Evolutionary conservation across 2,113 vertebrate species (phyloP).

Genomic region (Acrocephalus kingi): DNA sequence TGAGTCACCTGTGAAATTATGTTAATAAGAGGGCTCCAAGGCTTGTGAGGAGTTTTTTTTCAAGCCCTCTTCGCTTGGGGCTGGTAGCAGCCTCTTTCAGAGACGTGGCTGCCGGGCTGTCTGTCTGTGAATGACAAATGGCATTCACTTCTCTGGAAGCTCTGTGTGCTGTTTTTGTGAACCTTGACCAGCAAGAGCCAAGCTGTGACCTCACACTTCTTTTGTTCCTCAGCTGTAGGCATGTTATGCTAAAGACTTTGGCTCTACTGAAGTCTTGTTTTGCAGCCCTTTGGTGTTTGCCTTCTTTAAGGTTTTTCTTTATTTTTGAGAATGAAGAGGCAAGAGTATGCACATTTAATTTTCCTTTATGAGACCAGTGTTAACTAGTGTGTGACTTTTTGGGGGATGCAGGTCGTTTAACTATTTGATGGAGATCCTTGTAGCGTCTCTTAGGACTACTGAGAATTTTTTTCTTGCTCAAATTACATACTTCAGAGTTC

Average conservation of each 20-base stretch:
- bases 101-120: accelerated
- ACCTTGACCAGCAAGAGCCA: neutral
- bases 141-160: neutral
- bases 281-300: neutral
- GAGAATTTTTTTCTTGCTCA: neutral
- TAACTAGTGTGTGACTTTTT: neutral
- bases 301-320: neutral
- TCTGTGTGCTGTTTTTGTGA: neutral
- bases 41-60: neutral
- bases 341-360: neutral
- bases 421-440: neutral
- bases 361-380: neutral
- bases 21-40: neutral
- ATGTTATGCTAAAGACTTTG: neutral
- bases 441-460: neutral
- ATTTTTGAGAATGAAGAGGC: neutral
- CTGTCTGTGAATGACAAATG: neutral
- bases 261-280: neutral
- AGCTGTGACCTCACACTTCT: neutral
- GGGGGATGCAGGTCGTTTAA: neutral
- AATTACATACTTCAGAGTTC: accelerated
- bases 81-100: neutral
- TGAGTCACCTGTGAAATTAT: neutral
- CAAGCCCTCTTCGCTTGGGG: neutral
- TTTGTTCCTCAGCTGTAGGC: neutral